A percentile compares a stretch with the other conserved stretches of the same genome.
Evolutionary conservation across 2,113 vertebrate species (phyloP).

Genomic region (Plecotus auritus): DNA sequence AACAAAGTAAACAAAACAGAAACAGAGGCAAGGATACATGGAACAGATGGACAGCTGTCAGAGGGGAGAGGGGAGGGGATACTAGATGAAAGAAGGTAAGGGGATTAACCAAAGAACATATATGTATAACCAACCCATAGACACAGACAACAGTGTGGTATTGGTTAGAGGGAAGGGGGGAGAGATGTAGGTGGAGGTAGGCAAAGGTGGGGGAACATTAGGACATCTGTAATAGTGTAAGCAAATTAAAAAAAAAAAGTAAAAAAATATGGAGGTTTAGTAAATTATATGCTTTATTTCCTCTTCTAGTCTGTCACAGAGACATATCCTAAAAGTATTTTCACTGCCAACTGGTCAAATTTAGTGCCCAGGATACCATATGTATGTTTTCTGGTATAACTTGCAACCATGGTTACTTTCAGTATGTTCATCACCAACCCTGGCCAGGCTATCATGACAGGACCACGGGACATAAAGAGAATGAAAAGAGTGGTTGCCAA

Average conservation of each 20-base stretch:
- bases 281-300: neutral
- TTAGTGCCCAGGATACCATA: rapidly evolving
- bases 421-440: rapidly evolving
- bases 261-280: neutral
- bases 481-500: neutral
- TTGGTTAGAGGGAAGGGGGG: neutral
- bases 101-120: neutral
- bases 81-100: neutral
- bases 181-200: neutral
- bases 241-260: no score
- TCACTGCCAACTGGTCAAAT: rapidly evolving
- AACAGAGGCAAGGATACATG: neutral
- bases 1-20: neutral
- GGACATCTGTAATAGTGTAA: neutral
- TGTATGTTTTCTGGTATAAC: neutral
- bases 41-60: neutral
- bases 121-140: neutral
- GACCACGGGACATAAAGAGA: neutral
- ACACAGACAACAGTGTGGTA: neutral
- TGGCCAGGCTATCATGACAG: neutral
- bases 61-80: neutral
- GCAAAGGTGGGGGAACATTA: neutral
- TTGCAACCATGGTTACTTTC: neutral
- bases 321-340: neutral
- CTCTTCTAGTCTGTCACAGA: neutral